Evolutionary conservation across 2,797 vertebrate species (phyloP), one percentile per base, ranked within the genome.

Genomic region (Chromobotia macracanthus): DNA sequence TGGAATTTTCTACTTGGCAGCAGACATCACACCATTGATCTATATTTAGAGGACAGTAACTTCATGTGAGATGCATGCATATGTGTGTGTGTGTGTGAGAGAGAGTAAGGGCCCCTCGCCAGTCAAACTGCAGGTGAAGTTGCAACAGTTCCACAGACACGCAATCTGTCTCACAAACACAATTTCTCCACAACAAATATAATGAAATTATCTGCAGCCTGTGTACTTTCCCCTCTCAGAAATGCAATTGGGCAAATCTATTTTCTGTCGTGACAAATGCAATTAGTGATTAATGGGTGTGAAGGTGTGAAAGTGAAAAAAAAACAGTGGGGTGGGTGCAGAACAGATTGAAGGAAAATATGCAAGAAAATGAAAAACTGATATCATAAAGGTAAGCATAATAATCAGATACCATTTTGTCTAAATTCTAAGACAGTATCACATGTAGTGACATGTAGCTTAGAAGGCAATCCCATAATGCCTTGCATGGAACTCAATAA

Each of bases 151-250:
- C 55, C 19, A 7, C 13, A 65, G 31, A 66, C 38, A 68, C 56
- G 64, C 41, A 21, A 48, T 44, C 48, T 77, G 65, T 63, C 51
- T 77, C 72, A 66, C 78, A 83, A 83, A 85, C 60, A 63, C 53
- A 60, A 75, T 84, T 82, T 86, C 70, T 86, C 75, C 72, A 80
- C 67, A 81, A 83, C 82, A 90, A 89, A 88, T 88, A 81, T 75
- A 90, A 86, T 88, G 79, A 71, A 88, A 88, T 91, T 84, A 89
- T 82, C 84, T 81, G 83, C 85, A 86, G 79, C 16, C 25, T 71
- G 58, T 13, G 41, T 66, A 64, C 84, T 84, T 82, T 77, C 73
- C 77, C 71, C 70, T 56, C 87, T 87, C 85, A 83, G 88, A 76
- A 51, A 9, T 60, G 63, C 44, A 74, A 23, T 88, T 87, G 85